Percentiles rank a stretch among this genome's conserved stretches.
Evolutionary conservation across 2,113 vertebrate species (phyloP).

Genomic region (Alligator mississippiensis): DNA sequence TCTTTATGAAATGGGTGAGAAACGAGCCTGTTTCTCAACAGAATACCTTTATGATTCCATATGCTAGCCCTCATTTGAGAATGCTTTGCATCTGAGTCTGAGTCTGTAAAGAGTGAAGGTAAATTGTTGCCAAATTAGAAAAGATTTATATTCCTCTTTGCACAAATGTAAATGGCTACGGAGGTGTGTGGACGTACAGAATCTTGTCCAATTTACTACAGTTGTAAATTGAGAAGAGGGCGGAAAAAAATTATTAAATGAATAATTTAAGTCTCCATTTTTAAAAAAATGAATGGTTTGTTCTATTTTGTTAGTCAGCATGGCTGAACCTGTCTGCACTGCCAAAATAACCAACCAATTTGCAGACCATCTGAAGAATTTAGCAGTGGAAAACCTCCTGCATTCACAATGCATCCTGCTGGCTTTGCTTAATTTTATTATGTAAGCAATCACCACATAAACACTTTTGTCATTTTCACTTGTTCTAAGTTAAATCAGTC

Average conservation of each 20-base stretch:
- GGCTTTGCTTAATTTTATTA: conserved; percentile 9
- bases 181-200: background rate
- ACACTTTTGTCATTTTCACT: background rate
- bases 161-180: background rate
- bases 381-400: background rate
- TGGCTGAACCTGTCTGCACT: background rate
- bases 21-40: background rate
- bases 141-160: background rate
- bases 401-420: background rate
- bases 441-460: conserved; percentile 8
- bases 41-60: background rate
- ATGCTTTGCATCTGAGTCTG: background rate
- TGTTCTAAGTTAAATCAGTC: conserved; percentile 26
- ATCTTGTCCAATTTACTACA: background rate
- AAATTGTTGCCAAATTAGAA: background rate
- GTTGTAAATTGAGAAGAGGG: background rate
- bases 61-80: background rate
- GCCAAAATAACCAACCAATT: background rate
- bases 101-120: background rate
- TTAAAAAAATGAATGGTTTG: background rate
- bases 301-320: background rate
- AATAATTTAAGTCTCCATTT: background rate
- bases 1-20: background rate
- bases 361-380: background rate
- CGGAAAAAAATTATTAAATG: background rate